Conservation (phyloP, 53 echinoderm and acorn worm genomes). For the Henricia sp. region DNA sequence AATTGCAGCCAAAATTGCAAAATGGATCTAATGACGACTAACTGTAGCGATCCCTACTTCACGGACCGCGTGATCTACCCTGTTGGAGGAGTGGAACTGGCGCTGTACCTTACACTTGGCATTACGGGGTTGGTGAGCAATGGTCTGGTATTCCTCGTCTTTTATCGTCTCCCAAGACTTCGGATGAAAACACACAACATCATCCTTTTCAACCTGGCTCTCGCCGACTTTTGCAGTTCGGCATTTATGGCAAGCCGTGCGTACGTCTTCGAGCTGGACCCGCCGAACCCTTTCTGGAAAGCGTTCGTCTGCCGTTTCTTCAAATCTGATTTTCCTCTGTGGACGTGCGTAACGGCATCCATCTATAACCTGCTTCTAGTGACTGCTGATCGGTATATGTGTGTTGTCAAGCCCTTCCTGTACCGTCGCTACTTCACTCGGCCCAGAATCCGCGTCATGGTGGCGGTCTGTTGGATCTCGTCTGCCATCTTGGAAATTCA, state of each 20-base stretch:
- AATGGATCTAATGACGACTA: slow-evolving; percentile 14
- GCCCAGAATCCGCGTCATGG: slow-evolving; percentile 34
- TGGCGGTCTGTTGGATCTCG: slow-evolving; percentile 32
- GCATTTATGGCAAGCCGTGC: slow-evolving; percentile 41
- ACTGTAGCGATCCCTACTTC: slow-evolving; percentile 40
- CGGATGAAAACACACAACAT: slow-evolving; percentile 41
- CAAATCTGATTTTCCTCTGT: slow-evolving; percentile 51
- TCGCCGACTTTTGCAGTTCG: slow-evolving; percentile 45
- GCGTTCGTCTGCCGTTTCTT: slow-evolving; percentile 56
- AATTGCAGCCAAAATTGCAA: too few species aligned
- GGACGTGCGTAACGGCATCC: slow-evolving; percentile 56
- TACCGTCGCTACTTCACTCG: slow-evolving; percentile 42
- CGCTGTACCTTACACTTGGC: slow-evolving; percentile 19
- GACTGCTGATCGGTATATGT: slow-evolving; percentile 41
- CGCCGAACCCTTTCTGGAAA: background rate
- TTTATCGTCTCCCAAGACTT: slow-evolving; percentile 16
- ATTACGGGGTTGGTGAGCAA: slow-evolving; percentile 20
- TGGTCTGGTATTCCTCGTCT: slow-evolving; percentile 40
- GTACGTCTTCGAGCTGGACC: slow-evolving; percentile 28
- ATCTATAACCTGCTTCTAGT: slow-evolving; percentile 50
- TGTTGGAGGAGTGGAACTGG: slow-evolving; percentile 11
- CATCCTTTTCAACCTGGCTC: slow-evolving; percentile 48
- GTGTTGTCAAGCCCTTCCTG: slow-evolving; percentile 42
- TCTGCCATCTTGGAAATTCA: slow-evolving; percentile 38
- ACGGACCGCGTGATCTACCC: slow-evolving; percentile 7